phyloP scores from a whole-genome alignment of 2,888 invertebrate species.

The Anticlea derivata region DNA sequence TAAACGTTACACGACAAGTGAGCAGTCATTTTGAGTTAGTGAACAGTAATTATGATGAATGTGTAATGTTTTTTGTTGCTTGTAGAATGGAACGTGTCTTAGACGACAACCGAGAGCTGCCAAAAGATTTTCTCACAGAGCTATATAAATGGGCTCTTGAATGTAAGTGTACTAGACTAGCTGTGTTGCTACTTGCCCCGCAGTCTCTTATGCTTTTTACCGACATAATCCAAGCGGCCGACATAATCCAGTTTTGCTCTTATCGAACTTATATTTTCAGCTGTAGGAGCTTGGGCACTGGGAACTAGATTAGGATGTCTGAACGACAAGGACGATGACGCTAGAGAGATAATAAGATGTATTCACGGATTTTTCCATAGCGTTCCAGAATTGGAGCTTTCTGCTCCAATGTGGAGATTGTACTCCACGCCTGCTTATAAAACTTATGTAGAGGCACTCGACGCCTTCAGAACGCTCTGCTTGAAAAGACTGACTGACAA shows the following conservation, averaged over 20 bases:
- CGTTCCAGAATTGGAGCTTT: constrained; percentile 88
- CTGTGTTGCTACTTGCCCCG: constrained; percentile 32
- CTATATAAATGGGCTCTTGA: constrained; percentile 92
- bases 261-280: constrained; percentile 68
- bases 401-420: constrained; percentile 89
- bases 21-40: constrained; percentile 26
- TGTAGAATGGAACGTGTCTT: constrained; percentile 86
- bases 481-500: constrained; percentile 71
- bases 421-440: constrained; percentile 88
- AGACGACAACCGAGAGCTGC: constrained; percentile 85
- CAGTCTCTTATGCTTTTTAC: constrained; percentile 40
- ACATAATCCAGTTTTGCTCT: constrained; percentile 37
- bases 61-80: constrained; percentile 52
- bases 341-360: constrained; percentile 89
- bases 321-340: constrained; percentile 87
- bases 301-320: constrained; percentile 92
- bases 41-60: constrained; percentile 25
- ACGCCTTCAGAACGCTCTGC: constrained; percentile 87
- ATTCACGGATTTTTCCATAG: constrained; percentile 91
- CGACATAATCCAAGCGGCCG: constrained; percentile 35
- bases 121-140: constrained; percentile 87
- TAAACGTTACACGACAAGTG: constrained; percentile 21
- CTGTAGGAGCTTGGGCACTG: constrained; percentile 91
- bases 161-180: constrained; percentile 84
- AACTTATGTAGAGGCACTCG: constrained; percentile 88